Base-by-base conservation (phyloP, 2,797 vertebrate genomes). In the Acanthurus tractus region DNA sequence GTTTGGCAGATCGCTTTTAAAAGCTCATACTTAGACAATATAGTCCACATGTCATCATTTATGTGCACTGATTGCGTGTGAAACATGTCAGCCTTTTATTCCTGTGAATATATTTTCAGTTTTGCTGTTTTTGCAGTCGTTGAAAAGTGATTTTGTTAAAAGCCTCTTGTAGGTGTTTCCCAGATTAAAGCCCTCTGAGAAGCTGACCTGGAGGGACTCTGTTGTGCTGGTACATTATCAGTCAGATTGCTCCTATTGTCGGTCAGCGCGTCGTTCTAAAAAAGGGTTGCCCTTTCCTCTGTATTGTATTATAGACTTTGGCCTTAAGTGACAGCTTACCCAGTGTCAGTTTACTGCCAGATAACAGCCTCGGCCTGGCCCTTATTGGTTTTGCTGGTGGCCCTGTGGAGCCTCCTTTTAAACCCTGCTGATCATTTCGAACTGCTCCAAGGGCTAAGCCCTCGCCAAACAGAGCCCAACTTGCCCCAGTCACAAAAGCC, bases 401-500 rank as follows among this genome's bases (percentile, higher is more conserved):
- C 88, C 88, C 90, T 67, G 86, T 15, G 79, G 88, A 94, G 92
- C 91, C 83, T 92, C 93, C 88, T 92, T 90, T 90, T 92, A 94
- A 95, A 94, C 74, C 88, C 91, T 34, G 86, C 90, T 93, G 92
- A 94, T 93, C 89, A 95, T 95, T 94, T 93, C 88, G 80, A 94
- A 93, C 89, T 84, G 87, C 94, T 95, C 89, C 86, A 85, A 89
- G 91, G 92, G 89, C 88, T 96, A 96, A 95, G 90, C 93, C 93
- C 81, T 94, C 78, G 36, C 94, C 94, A 96, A 96, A 96, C 95
- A 96, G 85, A 93, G 88, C 90, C 90, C 94, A 91, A 95, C 95
- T 93, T 94, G 94, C 92, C 93, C 93, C 90, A 82, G 91, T 88
- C 93, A 94, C 93, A 94, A 94, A 94, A 82, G 92, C 89, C 89